Base-by-base conservation (phyloP, 2,888 invertebrate species). In the Lycaena phlaeas region DNA sequence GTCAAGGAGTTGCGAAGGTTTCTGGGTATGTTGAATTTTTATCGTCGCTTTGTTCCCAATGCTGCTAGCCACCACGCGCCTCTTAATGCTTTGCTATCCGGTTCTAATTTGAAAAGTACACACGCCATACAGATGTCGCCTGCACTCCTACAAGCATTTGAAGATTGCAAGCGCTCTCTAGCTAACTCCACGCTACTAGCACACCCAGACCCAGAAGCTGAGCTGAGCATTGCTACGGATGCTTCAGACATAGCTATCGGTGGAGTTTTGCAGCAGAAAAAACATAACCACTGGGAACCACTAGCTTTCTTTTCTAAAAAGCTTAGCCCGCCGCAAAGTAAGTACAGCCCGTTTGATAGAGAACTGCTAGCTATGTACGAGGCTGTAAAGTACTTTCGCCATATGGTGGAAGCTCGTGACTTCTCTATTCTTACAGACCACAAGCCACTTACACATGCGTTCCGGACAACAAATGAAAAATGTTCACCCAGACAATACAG, bases 181-280 rank as follows among this genome's bases (percentile, higher is more conserved):
- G 43, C 47, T 4, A 25, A 57, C 3, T 58, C 64, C 1, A 48
- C 68, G 1, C 31, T 66, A 0, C 41, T 71, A 1, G 55, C 57
- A 1, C 64, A 70, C 38, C 70, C 68, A 0, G 51, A 52, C 3
- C 10, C 39, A 1, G 12, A 50, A 10, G 59, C 63, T 0, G 38
- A 55, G 27, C 27, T 72, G 1, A 50, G 56, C 1, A 11, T 72
- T 0, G 44, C 54, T 0, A 58, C 58, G 0, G 70, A 74, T 42
- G 73, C 72, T 1, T 74, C 71, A 0, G 63, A 69, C 27, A 42
- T 26, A 1, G 59, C 69, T 2, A 56, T 71, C 2, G 73, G 72
- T 1, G 68, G 66, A 1, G 61, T 56, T 0, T 38, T 77, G 6
- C 65, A 75, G 38, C 72, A 73, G 45, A 17, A 31, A 0, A 42